Evolutionary conservation across 1,140 invertebrate species (phyloP), one percentile per base, ranked within the genome.

Genomic region (Neotoxoptera formosana): DNA sequence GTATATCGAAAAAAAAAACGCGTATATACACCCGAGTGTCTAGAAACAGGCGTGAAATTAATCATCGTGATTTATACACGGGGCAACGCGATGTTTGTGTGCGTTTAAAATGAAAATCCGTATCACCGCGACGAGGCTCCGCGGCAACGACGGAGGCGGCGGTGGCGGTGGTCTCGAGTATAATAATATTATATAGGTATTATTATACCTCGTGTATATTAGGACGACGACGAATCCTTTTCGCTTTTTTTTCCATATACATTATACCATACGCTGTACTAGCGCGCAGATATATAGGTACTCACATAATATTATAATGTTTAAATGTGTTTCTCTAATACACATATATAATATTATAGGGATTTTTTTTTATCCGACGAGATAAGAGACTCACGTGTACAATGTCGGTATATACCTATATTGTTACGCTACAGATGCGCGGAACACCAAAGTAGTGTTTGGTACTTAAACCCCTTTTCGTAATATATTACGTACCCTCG

Each of bases 31-130:
- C n/a, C 36, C 88, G 91, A 86, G 91, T 93, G 91, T 93, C 91
- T 34, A 93, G 91, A 93, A 93, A 93, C 91, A 36, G 76, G 76
- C 67, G 76, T 93, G 91, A 84, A 93, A 93, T 93, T 93, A 93
- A 93, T 93, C 91, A 93, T 93, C 91, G 91, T 93, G 91, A 93
- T 93, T 93, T 93, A 93, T 93, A 41, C 47, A 51, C 67, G 67
- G 36, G 90, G 25, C 53, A 30, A 47, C 67, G 91, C 36, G 76
- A 60, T 41, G 53, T 90, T 60, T 41, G 89, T 90, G 53, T 45
- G 89, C 53, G 56, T 90, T 60, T 90, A 60, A 60, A 90, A 90
- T 67, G 89, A 90, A 90, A 90, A 90, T 90, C 89, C 89, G 88
- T 90, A 90, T 90, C 88, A 41, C 53, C 23, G 0, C 30, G n/a